Evolutionary conservation across 2,888 invertebrate species (phyloP), one percentile per base, ranked within the genome.

Genomic region (Eustalomyia histrio): DNA sequence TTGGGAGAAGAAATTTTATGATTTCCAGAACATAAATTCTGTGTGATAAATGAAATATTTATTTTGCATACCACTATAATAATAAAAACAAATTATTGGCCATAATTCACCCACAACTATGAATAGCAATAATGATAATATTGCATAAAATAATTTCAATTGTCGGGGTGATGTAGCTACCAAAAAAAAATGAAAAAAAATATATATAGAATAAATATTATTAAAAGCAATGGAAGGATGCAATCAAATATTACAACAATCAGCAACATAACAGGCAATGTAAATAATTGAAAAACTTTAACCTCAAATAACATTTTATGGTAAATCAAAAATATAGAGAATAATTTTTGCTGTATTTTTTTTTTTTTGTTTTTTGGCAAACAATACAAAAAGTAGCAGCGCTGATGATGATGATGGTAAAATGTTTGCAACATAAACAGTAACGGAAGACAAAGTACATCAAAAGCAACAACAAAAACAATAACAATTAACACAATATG

Each of bases 211-310:
- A 29, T 7, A 29, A 60, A 75, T 58, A 67, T 71, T 75, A 71
- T 61, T 57, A 71, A 71, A 47, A 61, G 29, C 69, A 55, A 17
- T 47, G 47, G 47, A 43, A 75, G 60, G 61, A 17, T 73, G 72
- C 73, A 80, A 80, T 76, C 57, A 80, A 80, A 76, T 76, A 61
- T 67, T 57, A 52, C 16, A 68, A 68, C 55, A 68, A 72, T 73
- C 35, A 52, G 57, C 58, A 80, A 14, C 71, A 67, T 39, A 75
- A 63, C 39, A 60, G 61, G 14, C 76, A n/a, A 76, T 76, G 53
- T 80, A 80, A 80, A 76, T 80, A 73, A 80, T 80, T 73, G 80
- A 73, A 80, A 64, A 73, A 69, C 53, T 73, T 80, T 80, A 80
- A 80, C 80, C 80, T 76, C 76, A 69, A 76, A 80, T 73, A 80